Evolutionary conservation across 2,888 invertebrate species (phyloP), one percentile per base, ranked within the genome.

Genomic region (Cosmia pyralina): DNA sequence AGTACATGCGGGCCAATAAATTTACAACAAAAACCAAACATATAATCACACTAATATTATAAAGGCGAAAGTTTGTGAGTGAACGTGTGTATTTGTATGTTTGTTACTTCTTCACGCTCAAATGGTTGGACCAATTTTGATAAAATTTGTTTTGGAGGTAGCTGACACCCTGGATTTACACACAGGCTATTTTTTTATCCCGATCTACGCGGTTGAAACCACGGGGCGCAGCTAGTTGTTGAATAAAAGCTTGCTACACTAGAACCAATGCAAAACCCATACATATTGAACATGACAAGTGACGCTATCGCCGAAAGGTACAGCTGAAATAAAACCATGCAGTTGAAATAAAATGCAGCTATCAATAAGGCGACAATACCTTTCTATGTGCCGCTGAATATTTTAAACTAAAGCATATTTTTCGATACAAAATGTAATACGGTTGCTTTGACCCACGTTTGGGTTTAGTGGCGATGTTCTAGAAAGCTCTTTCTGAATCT

Each of bases 291-390:
- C 66, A 63, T 75, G 64, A 60, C 69, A 80, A 62, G 46, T 46
- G 65, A 68, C 64, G 76, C 69, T 76, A 83, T 81, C 84, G 11
- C 69, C 22, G 5, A 50, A n/a, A 62, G 66, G 59, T 71, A 80
- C 71, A 28, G 15, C 64, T 46, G 69, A 57, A 70, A 74, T 28
- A 52, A 72, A 79, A 67, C 52, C 38, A 44, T 57, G 50, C 17
- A 60, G 17, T 52, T 64, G 11, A 70, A 69, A 83, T 76, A 81
- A 76, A 82, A 82, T 55, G 38, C 84, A 66, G 55, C 65, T 77
- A 67, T 50, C 84, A 81, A 76, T 84, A 62, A 59, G 8, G 28
- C 5, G 57, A 81, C 60, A 84, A 67, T 81, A 62, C 55, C 50
- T 55, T 46, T 52, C 60, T 57, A 38, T 68, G 53, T 67, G 57